Base-by-base conservation (phyloP, 2,113 vertebrate genomes). In the Platichthys stellatus region DNA sequence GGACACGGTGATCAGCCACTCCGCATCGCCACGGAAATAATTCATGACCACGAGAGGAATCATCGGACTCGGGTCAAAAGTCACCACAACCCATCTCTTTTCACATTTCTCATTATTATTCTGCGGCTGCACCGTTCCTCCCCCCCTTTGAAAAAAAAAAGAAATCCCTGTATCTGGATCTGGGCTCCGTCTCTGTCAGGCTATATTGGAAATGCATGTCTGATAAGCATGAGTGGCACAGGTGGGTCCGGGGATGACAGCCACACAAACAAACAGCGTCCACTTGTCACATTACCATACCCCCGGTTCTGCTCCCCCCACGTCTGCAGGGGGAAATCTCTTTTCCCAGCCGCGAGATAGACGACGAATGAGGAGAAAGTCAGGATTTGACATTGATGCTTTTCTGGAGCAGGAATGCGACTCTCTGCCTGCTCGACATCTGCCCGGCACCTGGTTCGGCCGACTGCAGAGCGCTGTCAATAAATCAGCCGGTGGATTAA, bases 401-500 rank as follows among this genome's bases (percentile, higher is more conserved):
- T 70, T 7, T 81, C 51, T 61, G 28, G 0, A 35, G 81, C 61
- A 81, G 75, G 78, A 86, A 89, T 78, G 84, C 80, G 59, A 63
- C 47, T 66, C 77, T 69, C 67, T 45, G 71, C 74, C 76, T 75
- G 40, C 31, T 26, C 43, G 64, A 86, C 90, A 92, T 92, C 88
- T 93, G 92, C 85, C 83, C 51, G 13, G 76, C 92, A 93, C 83
- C 89, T 91, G 92, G 90, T n/a, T 26, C 24, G 66, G 69, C 58
- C 7, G 62, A 28, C 26, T 43, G 76, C 59, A 5, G 35, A 12
- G 6, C 20, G 8, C 14, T 35, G 28, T 77, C 81, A 74, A 79
- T 91, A 91, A 91, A 92, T 92, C 89, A 89, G 72, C 28, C 59
- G 59, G 10, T 67, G 84, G 83, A 82, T 88, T 86, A 84, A 89